Evolutionary conservation across 2,888 invertebrate genomes (phyloP).

Genomic region (Aelia acuminata): DNA sequence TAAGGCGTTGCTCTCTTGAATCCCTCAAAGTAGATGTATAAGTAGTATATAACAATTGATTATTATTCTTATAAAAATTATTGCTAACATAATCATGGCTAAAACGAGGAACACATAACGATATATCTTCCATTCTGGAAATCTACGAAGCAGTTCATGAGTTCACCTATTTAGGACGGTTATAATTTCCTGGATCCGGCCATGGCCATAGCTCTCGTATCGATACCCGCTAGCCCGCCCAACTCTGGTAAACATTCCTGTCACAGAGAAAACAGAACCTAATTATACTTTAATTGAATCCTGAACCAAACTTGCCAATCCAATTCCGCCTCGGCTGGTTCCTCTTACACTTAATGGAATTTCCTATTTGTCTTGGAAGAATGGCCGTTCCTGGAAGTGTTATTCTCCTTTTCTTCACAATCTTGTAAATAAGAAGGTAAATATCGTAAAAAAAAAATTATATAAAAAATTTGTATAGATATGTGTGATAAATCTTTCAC

Average conservation of each 20-base stretch:
- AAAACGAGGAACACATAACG: too few relatives aligned
- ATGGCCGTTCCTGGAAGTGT: slow-evolving; percentile 13
- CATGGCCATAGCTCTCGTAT: not conserved
- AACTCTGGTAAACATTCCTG: not conserved
- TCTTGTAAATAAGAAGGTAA: not conserved
- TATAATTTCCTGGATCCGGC: not conserved
- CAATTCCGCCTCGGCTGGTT: slow-evolving; percentile 1
- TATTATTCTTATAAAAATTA: too few relatives aligned
- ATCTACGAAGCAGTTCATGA: too few relatives aligned
- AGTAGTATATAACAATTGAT: too few relatives aligned
- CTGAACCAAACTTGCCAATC: slow-evolving; percentile 34
- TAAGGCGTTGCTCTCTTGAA: too few relatives aligned
- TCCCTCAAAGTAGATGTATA: too few relatives aligned
- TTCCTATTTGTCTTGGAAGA: slow-evolving; percentile 45
- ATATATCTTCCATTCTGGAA: too few relatives aligned
- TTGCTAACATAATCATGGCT: too few relatives aligned
- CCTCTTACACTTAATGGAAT: slow-evolving; percentile 39
- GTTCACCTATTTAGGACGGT: not conserved
- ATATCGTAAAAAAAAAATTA: not conserved
- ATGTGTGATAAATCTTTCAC: too few relatives aligned
- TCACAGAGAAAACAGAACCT: slow-evolving; percentile 35
- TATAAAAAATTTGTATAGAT: not conserved
- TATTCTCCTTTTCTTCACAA: slow-evolving; percentile 7
- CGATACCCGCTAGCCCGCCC: not conserved
- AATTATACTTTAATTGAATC: slow-evolving; percentile 42